These are phyloP conservation scores for Drosophila mauritiana DNA, from an alignment of 1,140 invertebrate genomes.

Conservation along the genomic window DNA sequence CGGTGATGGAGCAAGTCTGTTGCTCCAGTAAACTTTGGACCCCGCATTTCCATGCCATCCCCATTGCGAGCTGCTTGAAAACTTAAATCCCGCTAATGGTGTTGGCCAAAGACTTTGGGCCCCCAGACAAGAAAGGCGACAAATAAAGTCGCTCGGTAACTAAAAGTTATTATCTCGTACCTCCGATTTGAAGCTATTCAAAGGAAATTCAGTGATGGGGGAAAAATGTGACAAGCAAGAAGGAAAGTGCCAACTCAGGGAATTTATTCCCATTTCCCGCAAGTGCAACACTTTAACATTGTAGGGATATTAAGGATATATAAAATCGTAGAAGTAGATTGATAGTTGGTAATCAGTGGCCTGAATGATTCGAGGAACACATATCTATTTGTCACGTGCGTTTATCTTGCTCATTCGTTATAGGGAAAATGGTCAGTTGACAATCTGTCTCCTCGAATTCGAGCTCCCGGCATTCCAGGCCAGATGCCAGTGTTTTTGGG, in stretches of 20 bases:
- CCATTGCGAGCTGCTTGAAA: constrained; percentile 2
- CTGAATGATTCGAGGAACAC: too few relatives aligned
- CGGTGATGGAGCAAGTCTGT: constrained; percentile 21
- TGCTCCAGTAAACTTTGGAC: constrained; percentile 52
- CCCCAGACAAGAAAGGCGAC: constrained; percentile 19
- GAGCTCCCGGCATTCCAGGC: constrained; percentile 12
- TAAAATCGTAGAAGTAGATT: too few relatives aligned
- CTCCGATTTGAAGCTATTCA: constrained; percentile 20
- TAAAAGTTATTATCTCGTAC: constrained; percentile 21
- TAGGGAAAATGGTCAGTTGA: not conserved
- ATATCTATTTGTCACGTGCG: not conserved
- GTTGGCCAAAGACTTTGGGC: constrained; percentile 31
- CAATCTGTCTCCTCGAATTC: not conserved
- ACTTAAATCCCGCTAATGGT: constrained; percentile 42
- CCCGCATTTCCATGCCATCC: not conserved
- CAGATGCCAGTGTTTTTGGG: constrained; percentile 7
- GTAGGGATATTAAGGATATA: too few relatives aligned
- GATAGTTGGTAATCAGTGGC: too few relatives aligned
- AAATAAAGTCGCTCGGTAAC: constrained; percentile 14
- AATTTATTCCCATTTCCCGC: too few relatives aligned
- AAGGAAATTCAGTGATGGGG: not conserved
- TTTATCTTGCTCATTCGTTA: constrained; percentile 14
- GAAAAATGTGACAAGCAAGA: not conserved
- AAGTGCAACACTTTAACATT: too few relatives aligned
- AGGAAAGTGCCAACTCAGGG: too few relatives aligned